Percentiles rank a stretch among this genome's conserved stretches.
Conservation (phyloP, 2,113 vertebrate genomes). For the Jacana jacana region DNA sequence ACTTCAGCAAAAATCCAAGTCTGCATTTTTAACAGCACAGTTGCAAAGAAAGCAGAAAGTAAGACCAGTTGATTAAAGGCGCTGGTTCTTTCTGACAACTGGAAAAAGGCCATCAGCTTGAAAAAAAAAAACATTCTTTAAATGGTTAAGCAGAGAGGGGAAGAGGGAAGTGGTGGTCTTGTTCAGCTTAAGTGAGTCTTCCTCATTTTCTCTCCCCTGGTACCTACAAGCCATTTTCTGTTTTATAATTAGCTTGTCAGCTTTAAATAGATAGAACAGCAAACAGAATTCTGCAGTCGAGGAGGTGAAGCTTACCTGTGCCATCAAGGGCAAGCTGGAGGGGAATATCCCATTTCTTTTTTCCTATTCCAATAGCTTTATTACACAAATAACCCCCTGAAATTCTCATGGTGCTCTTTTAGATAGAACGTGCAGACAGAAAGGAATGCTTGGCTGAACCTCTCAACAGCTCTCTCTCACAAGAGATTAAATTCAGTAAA, state of each 20-base stretch:
- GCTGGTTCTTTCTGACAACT: background rate
- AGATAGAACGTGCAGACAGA: background rate
- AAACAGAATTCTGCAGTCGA: background rate
- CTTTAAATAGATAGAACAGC: background rate
- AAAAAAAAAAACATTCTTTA: background rate
- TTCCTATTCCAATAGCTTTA: background rate
- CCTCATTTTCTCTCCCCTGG: background rate
- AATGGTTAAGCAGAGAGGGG: background rate
- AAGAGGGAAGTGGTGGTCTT: background rate
- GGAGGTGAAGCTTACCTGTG: background rate
- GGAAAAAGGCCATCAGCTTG: background rate
- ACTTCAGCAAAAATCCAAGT: conserved; percentile 30
- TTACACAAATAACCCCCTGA: background rate
- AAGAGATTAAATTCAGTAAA: background rate
- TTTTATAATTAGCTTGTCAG: background rate
- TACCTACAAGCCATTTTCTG: background rate
- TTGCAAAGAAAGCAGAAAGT: conserved; percentile 45
- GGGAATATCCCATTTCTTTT: background rate
- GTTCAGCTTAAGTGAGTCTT: background rate
- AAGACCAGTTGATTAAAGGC: background rate
- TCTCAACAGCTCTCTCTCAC: background rate
- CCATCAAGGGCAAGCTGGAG: background rate
- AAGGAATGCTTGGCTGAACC: background rate
- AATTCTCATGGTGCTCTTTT: background rate
- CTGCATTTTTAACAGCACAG: background rate